phyloP scores from a whole-genome alignment of 1,140 invertebrate species.

The Diorhabda carinulata region DNA sequence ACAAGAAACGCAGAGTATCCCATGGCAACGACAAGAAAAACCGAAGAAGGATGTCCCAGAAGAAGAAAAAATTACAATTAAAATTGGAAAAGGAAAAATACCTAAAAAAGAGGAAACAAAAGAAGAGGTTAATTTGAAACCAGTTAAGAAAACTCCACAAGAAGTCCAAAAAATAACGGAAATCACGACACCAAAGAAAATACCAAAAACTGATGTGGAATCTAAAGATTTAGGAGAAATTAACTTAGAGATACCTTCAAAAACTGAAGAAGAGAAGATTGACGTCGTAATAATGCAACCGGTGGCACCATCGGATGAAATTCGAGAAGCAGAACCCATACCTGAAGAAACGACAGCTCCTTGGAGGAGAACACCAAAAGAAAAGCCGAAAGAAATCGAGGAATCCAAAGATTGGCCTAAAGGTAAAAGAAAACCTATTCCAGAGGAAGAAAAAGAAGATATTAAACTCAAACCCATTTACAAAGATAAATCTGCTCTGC shows the following conservation, averaged over 20 bases:
- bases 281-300: slow-evolving; percentile 39
- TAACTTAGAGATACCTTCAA: slow-evolving; percentile 33
- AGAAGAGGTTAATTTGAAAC: slow-evolving; percentile 47
- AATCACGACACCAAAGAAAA: slow-evolving; percentile 36
- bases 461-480: slow-evolving; percentile 43
- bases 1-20: slow-evolving; percentile 33
- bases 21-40: slow-evolving; percentile 40
- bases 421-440: slow-evolving; percentile 46
- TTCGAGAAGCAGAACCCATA: slow-evolving; percentile 32
- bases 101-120: slow-evolving; percentile 42
- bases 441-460: slow-evolving; percentile 46
- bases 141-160: slow-evolving; percentile 43
- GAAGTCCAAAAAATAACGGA: slow-evolving; percentile 39
- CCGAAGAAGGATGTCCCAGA: slow-evolving; percentile 33
- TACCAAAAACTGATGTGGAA: slow-evolving; percentile 24
- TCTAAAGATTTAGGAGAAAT: slow-evolving; percentile 37
- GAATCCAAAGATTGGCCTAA: slow-evolving; percentile 48
- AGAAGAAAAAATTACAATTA: slow-evolving; percentile 38
- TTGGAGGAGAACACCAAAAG: slow-evolving; percentile 42
- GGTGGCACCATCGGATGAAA: slow-evolving; percentile 32
- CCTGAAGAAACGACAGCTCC: slow-evolving; percentile 40
- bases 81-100: slow-evolving; percentile 44
- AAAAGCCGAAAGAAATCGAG: slow-evolving; percentile 36
- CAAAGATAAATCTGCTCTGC: slow-evolving; percentile 40
- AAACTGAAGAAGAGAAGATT: slow-evolving; percentile 33